Evolutionary conservation across 2,888 invertebrate genomes (phyloP), one percentile per base, ranked within the genome.

Genomic region (Rhaphigaster nebulosa): DNA sequence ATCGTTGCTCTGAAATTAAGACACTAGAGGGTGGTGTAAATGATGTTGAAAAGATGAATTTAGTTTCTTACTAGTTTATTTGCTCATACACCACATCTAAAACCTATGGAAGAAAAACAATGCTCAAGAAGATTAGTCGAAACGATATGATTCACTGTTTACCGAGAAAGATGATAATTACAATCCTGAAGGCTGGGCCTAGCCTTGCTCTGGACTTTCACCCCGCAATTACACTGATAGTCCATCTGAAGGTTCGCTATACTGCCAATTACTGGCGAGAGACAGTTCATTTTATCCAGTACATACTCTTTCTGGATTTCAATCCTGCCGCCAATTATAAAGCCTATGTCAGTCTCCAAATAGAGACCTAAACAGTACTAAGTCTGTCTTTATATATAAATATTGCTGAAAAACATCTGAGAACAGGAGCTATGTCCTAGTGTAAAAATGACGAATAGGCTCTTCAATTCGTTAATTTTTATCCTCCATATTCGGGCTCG

Each of bases 201-300:
- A 65, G 65, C 65, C 65, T 65, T 65, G 65, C 65, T 10, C 65
- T 65, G 65, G 65, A 65, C 65, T 65, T 65, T 65, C 65, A 65
- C 65, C 13, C 15, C 15, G 29, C 29, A 65, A 65, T 65, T 65
- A 65, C 4, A 65, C 65, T 15, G 65, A 65, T 65, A 29, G 29
- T 18, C 65, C 15, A 65, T 15, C 65, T 65, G 65, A 26, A n/a
- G 15, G 65, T 65, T 29, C n/a, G n/a, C 65, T 5, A 29, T 5
- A 13, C 15, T 65, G 15, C n/a, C 65, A 29, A 65, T 65, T 65
- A 29, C 65, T 3, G 29, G 26, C 29, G 13, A 13, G 29, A 29
- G 26, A 12, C n/a, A 26, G 10, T 1, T 10, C 26, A 26, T n/a
- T 60, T 60, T n/a, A n/a, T 60, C 60, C 10, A n/a, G 26, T 60